Percentiles rank a stretch among this genome's conserved stretches.
Evolutionary conservation across 2,113 vertebrate genomes (phyloP).

Genomic region (Cinclus cinclus): DNA sequence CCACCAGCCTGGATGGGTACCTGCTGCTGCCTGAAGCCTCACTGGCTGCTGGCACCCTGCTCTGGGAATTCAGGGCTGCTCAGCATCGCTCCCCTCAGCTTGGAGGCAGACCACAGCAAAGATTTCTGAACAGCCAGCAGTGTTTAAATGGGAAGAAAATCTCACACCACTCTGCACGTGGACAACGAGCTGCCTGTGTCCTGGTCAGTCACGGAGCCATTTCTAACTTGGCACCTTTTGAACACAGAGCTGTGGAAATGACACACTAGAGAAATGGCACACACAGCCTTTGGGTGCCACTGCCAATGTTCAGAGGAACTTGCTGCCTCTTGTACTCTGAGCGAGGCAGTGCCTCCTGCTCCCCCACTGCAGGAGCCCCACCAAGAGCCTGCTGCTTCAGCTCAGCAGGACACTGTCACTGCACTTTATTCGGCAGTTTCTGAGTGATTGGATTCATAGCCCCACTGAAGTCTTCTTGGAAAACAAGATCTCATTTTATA

Average conservation of each 20-base stretch:
- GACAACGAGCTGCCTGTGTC: not conserved
- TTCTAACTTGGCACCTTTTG: not conserved
- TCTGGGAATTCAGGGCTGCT: not conserved
- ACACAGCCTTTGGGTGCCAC: not conserved
- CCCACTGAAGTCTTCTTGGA: not conserved
- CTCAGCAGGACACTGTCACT: not conserved
- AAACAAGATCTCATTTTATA: not conserved
- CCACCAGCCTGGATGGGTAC: not conserved
- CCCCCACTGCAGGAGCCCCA: not conserved
- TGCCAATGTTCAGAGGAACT: not conserved
- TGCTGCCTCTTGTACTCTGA: not conserved
- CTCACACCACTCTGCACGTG: rapidly evolving
- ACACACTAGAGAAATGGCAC: not conserved
- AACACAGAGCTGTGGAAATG: not conserved
- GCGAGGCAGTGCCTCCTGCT: not conserved
- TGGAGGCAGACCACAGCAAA: not conserved
- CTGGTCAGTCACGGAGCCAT: not conserved
- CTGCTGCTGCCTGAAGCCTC: not conserved
- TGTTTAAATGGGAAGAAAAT: not conserved
- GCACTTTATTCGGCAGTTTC: not conserved
- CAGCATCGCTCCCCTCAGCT: not conserved
- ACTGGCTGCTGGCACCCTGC: not conserved
- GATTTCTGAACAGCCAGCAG: not conserved
- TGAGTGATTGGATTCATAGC: not conserved
- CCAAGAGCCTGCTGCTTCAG: not conserved